Evolutionary conservation across 1,140 invertebrate species (phyloP).

Genomic region (Mycetomoellerius zeteki): DNA sequence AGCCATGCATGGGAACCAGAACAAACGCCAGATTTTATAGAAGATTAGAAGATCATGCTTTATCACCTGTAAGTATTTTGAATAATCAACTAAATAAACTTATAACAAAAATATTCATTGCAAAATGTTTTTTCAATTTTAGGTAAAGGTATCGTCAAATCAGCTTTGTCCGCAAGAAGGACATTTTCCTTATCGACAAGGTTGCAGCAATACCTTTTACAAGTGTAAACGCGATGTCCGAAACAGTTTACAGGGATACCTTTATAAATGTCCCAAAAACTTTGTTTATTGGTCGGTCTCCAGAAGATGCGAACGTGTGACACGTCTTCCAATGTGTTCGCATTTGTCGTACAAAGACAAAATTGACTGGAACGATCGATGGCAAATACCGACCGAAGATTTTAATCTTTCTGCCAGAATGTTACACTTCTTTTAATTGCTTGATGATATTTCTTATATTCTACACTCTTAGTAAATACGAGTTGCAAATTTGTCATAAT

Average conservation of each 20-base stretch:
- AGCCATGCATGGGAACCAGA: constrained; percentile 88
- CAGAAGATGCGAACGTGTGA: constrained; percentile 90
- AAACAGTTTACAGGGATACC: constrained; percentile 89
- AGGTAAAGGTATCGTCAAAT: constrained; percentile 88
- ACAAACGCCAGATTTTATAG: constrained; percentile 87
- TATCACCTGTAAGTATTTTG: constrained; percentile 88
- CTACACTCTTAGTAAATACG: background rate
- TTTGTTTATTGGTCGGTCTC: constrained; percentile 93
- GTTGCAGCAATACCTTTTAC: constrained; percentile 91
- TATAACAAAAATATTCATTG: background rate
- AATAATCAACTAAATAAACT: constrained; percentile 30
- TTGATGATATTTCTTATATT: background rate
- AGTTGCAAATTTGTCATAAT: constrained; percentile 7
- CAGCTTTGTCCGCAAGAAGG: constrained; percentile 90
- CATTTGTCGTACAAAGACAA: constrained; percentile 70
- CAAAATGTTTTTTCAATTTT: constrained; percentile 79
- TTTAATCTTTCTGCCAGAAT: constrained; percentile 82
- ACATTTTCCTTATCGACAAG: constrained; percentile 89
- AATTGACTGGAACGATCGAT: constrained; percentile 78
- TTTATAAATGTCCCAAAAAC: constrained; percentile 92
- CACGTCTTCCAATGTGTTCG: constrained; percentile 88
- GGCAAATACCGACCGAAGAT: constrained; percentile 82
- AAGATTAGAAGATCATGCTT: constrained; percentile 86
- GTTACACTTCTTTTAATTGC: constrained; percentile 48
- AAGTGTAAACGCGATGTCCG: constrained; percentile 89